Conservation (phyloP, 2,888 invertebrate genomes). For the Orthonychiurus folsomi region DNA sequence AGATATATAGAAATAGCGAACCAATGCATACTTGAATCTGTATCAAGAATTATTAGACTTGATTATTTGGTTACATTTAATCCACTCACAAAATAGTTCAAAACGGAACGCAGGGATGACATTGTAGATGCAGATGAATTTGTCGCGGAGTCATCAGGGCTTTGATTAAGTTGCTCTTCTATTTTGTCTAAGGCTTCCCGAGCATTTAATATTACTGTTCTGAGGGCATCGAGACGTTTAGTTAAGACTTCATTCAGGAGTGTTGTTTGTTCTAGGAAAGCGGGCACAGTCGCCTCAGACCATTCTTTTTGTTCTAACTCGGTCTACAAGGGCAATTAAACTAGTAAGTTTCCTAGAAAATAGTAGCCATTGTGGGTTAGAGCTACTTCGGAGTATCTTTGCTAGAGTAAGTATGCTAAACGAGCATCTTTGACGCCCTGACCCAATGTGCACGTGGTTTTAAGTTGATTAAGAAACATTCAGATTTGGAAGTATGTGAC, state of each 20-base stretch:
- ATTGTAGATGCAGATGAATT: not conserved
- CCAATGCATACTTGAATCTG: no score
- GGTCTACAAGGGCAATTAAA: conserved; percentile 24
- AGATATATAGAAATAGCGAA: not conserved
- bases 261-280: conserved; percentile 29
- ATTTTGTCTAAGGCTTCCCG: conserved; percentile 29
- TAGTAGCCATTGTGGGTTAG: no score
- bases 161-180: conserved; percentile 25
- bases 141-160: not conserved
- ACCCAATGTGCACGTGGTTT: no score
- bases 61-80: no score
- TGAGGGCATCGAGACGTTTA: conserved; percentile 30
- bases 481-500: no score
- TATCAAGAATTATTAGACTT: no score
- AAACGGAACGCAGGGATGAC: conserved; percentile 27
- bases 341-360: not conserved
- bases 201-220: conserved; percentile 25
- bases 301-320: conserved; percentile 34
- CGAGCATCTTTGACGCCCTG: no score
- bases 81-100: conserved; percentile 33
- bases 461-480: no score
- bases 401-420: no score
- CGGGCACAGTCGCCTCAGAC: conserved; percentile 25
- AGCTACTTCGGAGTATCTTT: no score
- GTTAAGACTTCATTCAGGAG: conserved; percentile 22